These are phyloP conservation scores for Papilio xuthus DNA, from an alignment of 1,140 invertebrate species.

Conservation along the genomic window DNA sequence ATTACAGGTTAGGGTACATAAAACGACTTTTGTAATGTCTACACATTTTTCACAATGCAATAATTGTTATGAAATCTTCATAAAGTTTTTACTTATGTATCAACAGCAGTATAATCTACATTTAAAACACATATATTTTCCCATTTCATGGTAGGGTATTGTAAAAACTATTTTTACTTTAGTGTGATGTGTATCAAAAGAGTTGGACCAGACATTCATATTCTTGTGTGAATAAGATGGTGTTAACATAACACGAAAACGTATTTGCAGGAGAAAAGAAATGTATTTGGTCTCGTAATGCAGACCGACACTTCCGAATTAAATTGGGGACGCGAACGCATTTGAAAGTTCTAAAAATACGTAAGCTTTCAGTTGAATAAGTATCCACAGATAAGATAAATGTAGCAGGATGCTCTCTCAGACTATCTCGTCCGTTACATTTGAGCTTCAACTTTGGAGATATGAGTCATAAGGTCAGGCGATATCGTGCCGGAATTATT, in stretches of 20 bases:
- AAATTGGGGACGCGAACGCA: conserved; percentile 2
- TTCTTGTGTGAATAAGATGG: neutral
- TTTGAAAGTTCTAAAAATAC: conserved; percentile 30
- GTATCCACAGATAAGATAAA: conserved; percentile 46
- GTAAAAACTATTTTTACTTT: too few species aligned
- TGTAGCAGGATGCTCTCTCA: conserved; percentile 43
- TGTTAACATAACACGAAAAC: neutral
- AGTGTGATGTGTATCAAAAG: neutral
- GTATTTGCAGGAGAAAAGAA: neutral
- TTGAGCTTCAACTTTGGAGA: conserved; percentile 22
- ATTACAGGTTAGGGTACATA: neutral
- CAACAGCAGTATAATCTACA: too few species aligned
- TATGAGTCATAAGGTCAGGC: conserved; percentile 43
- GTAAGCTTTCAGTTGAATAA: conserved; percentile 16
- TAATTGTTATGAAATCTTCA: neutral
- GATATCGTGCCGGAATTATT: conserved; percentile 47
- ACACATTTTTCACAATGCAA: conserved; percentile 2
- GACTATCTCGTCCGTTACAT: conserved; percentile 45
- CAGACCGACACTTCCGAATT: neutral
- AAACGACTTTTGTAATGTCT: neutral
- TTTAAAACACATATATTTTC: too few species aligned
- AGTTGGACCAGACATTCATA: neutral
- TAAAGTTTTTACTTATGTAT: neutral
- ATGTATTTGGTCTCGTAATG: neutral
- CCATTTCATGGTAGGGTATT: too few species aligned